Conservation (phyloP, 2,113 vertebrate species). For the Semnornis frantzii region DNA sequence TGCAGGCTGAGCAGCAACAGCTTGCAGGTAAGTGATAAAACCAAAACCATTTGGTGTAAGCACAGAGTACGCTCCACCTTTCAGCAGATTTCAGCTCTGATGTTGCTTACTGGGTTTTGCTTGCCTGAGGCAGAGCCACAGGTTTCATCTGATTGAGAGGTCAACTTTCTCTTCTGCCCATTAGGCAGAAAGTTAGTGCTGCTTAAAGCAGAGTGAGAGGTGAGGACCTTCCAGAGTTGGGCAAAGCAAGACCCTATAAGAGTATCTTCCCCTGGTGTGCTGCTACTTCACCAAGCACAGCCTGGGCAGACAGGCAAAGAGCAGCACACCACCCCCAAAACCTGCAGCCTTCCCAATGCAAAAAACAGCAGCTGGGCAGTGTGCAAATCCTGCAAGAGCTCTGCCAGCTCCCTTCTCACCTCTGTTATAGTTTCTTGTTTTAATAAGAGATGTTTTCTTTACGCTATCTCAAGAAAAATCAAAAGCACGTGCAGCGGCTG, state of each 20-base stretch:
- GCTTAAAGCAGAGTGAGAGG: not conserved
- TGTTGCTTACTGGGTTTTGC: not conserved
- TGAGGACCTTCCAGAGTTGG: accelerated
- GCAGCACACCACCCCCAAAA: not conserved
- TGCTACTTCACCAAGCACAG: not conserved
- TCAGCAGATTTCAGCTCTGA: not conserved
- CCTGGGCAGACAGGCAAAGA: not conserved
- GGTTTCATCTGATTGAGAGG: not conserved
- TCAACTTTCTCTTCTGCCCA: not conserved
- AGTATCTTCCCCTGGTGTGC: accelerated
- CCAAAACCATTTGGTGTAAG: accelerated
- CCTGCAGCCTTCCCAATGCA: not conserved
- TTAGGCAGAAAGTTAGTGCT: not conserved
- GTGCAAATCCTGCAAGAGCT: not conserved
- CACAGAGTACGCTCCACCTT: not conserved
- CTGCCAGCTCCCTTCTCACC: not conserved
- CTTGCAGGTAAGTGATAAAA: not conserved
- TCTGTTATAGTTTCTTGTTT: not conserved
- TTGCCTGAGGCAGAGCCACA: not conserved
- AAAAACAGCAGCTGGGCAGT: not conserved
- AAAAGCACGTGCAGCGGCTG: not conserved
- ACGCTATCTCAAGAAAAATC: not conserved
- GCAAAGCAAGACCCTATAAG: accelerated
- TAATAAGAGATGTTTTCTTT: not conserved
- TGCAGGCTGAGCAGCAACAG: accelerated